Conservation (phyloP, 2,888 invertebrate genomes). For the Scaptomyza flava region DNA sequence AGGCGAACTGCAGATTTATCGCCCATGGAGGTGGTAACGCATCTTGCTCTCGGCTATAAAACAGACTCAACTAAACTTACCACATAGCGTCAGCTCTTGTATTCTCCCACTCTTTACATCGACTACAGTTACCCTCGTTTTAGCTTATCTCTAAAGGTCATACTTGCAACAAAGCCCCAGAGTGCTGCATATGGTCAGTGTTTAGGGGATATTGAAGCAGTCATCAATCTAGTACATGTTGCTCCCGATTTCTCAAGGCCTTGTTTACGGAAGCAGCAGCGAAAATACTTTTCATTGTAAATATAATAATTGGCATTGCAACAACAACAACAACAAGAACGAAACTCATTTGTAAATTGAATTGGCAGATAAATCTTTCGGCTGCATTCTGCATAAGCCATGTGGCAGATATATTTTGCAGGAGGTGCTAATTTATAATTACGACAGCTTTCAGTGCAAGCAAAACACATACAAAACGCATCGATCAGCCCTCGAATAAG, state of each 20-base stretch:
- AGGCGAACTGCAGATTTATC: conserved; percentile 81
- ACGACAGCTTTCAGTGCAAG: conserved; percentile 55
- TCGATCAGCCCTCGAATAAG: conserved; percentile 39
- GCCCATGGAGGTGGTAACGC: conserved; percentile 79
- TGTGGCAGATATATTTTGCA: conserved; percentile 60
- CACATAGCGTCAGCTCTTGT: conserved; percentile 61
- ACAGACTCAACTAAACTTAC: conserved; percentile 55
- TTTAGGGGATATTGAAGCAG: conserved; percentile 2
- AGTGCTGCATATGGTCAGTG: conserved; percentile 29
- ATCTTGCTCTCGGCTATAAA: conserved; percentile 61
- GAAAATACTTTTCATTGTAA: conserved; percentile 51
- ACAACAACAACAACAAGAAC: conserved; percentile 7
- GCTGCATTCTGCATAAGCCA: conserved; percentile 65
- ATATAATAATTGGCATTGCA: conserved; percentile 53
- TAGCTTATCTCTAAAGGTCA: too few relatives aligned
- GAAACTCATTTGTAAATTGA: conserved; percentile 59
- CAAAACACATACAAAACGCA: conserved; percentile 8
- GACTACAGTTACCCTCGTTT: background rate
- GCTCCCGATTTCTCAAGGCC: background rate
- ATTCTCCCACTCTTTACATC: conserved; percentile 21
- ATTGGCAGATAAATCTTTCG: conserved; percentile 57
- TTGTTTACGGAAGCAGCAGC: conserved; percentile 65
- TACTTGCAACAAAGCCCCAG: too few relatives aligned
- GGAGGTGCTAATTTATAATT: conserved; percentile 70
- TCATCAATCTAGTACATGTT: conserved; percentile 6